Conservation (phyloP, 2,797 vertebrate genomes). For the Simalia tracyae region DNA sequence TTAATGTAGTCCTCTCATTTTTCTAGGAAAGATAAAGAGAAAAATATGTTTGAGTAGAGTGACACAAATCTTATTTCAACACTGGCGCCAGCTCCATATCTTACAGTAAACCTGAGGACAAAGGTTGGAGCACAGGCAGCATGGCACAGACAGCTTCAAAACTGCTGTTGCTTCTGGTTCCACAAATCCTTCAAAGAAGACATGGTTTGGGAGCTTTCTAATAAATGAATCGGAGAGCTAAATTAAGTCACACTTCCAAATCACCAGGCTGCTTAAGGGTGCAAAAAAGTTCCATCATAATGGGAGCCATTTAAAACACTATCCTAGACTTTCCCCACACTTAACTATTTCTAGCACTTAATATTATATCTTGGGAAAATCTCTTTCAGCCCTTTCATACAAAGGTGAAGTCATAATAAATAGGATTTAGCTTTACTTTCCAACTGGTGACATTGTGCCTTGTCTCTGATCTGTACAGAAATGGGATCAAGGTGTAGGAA, state of each 20-base stretch:
- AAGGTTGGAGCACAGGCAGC: not conserved
- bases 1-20: too few species aligned
- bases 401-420: not conserved
- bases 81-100: not conserved
- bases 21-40: not conserved
- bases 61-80: not conserved
- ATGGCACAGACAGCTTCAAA: not conserved
- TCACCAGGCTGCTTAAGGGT: not conserved
- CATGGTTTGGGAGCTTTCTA: not conserved
- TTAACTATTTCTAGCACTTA: not conserved
- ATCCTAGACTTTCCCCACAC: not conserved
- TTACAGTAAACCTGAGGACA: not conserved
- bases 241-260: not conserved
- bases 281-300: not conserved
- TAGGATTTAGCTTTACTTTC: conserved; percentile 47
- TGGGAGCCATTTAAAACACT: not conserved
- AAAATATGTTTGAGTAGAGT: not conserved
- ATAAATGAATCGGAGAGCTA: not conserved
- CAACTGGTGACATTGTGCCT: conserved; percentile 53
- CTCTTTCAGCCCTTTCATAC: conserved; percentile 6
- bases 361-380: not conserved
- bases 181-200: not conserved
- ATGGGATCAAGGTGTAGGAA: conserved; percentile 7
- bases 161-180: not conserved
- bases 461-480: conserved; percentile 19